Evolutionary conservation across 2,888 invertebrate species (phyloP), one percentile per base, ranked within the genome.

Genomic region (Drosophila mercatorum): DNA sequence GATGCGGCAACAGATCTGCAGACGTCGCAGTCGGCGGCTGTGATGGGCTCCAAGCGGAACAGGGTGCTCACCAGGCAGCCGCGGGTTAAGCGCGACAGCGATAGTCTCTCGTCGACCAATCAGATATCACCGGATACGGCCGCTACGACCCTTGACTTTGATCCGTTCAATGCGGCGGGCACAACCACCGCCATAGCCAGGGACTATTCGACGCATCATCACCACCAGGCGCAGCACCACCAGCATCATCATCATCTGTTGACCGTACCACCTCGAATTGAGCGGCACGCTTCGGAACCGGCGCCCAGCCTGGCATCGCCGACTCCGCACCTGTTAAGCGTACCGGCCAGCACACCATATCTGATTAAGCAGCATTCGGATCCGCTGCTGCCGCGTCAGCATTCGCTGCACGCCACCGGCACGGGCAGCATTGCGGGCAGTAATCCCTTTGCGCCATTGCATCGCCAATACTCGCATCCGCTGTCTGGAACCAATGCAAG

Each of bases 331-430:
- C 92, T 95, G 68, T 92, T 95, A 64, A 93, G 94, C 67, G 94
- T 95, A 55, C 95, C 95, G 31, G 94, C 94, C 75, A 90, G 85
- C 68, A 93, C 94, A 60, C 93, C 94, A 41, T 94, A 94, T 83
- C 92, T 95, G 76, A 94, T 94, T 31, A 95, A 95, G 88, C 95
- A 95, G 88, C 95, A 95, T 91, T 95, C 95, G 36, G 95, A 95
- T 92, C 95, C 95, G 0, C 86, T 95, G 57, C 87, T 95, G 78
- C 94, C 95, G 31, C 95, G 94, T 83, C 95, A 95, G 91, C 94
- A 93, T 63, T 91, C 93, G 46, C 55, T 87, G 65, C 76, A 88
- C 28, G 81, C 83, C 7, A 77, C 81, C 26, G 57, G 78, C 14
- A 68, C 75, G 14, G 61, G 73, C 26, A 68, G 83, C 51, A 65